phyloP scores from a whole-genome alignment of 2,113 vertebrate species.

The Triplophysa dalaica region DNA sequence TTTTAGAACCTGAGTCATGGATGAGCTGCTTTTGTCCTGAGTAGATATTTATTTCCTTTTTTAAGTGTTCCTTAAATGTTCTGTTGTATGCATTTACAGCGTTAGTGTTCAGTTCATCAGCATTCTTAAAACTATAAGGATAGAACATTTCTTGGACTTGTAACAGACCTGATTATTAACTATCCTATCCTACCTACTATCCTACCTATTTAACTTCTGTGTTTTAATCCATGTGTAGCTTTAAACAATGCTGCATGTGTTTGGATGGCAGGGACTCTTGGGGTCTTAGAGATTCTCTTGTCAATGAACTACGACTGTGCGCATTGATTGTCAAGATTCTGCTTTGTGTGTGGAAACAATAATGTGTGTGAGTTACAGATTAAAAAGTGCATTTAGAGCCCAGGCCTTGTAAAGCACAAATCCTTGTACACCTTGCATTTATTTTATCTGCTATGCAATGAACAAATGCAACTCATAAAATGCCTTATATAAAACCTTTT shows the following conservation, averaged over 20 bases:
- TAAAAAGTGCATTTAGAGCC: slow-evolving; percentile 17
- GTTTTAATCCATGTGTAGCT: background rate
- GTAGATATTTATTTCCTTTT: background rate
- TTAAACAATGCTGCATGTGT: background rate
- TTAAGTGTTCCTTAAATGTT: background rate
- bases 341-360: slow-evolving; percentile 35
- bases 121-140: background rate
- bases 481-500: too few relatives aligned
- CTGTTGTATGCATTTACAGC: background rate
- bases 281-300: slow-evolving; percentile 1
- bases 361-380: background rate
- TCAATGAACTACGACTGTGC: background rate
- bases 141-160: background rate
- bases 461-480: too few relatives aligned
- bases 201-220: background rate
- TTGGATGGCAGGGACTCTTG: background rate
- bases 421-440: background rate
- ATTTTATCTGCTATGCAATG: background rate
- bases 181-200: too few relatives aligned
- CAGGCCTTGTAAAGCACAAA: slow-evolving; percentile 4
- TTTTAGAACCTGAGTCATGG: slow-evolving; percentile 22
- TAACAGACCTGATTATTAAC: too few relatives aligned
- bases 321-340: background rate
- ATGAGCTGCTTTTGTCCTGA: background rate
- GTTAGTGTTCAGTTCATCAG: background rate